Base-by-base conservation (phyloP, 2,113 vertebrate species). In the Stictonetta naevosa region DNA sequence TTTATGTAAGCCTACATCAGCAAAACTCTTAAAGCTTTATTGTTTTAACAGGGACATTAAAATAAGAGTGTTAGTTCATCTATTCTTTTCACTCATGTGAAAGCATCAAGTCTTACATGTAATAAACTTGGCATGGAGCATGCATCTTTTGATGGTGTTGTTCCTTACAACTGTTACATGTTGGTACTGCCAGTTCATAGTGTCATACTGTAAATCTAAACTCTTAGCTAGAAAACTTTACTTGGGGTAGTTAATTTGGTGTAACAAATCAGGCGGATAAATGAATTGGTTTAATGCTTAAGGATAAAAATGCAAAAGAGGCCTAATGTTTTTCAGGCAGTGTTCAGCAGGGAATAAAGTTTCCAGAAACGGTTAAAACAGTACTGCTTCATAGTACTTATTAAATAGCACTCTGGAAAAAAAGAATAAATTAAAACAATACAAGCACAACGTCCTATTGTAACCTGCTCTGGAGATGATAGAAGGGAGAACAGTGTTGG, bases 61-160 rank as follows among this genome's bases (percentile, higher is more conserved):
- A 93, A 83, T 80, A 94, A 96, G 81, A 93, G 91, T 48, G 79
- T 73, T 88, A 87, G 88, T 50, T 87, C 73, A 62, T 78, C 80
- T 91, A 26, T 18, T 38, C 18, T 28, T 88, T 83, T 90, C 90
- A 88, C 83, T 94, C 64, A n/a, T n/a, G 88, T 52, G 78, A 83
- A 93, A 64, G 58, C 50, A 83, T 84, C 93, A 50, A 42, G 34
- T 68, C 62, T 73, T 52, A 20, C 46, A 50, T 6, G 15, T 3
- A 40, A 15, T 52, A 58, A 79, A 50, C 34, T 59, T 75, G 10
- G n/a, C 48, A 16, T 55, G 38, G 60, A 33, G 38, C 34, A 7
- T 67, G 64, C 19, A 50, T 52, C 48, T 59, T 62, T 40, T 48
- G 79, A 28, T 48, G 17, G 8, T 44, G 48, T 29, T 42, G n/a